phyloP scores from a whole-genome alignment of 64 coral and sea anemone species.

The Pocillopora verrucosa region DNA sequence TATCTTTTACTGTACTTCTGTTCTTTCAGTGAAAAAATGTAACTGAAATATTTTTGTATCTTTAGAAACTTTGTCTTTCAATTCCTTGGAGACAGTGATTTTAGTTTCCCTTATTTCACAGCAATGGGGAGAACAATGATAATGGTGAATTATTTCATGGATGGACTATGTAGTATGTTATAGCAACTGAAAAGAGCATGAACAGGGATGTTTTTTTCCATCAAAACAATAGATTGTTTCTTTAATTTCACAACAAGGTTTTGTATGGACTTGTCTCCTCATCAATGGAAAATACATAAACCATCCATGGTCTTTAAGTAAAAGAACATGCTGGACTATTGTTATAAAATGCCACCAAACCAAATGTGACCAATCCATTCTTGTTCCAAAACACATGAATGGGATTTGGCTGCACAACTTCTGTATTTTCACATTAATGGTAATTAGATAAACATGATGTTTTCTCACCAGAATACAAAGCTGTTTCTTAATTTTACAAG shows the following conservation, averaged over 20 bases:
- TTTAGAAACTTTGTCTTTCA: slow-evolving; percentile 4
- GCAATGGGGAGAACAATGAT: slow-evolving; percentile 7
- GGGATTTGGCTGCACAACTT: slow-evolving; percentile 7
- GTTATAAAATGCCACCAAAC: slow-evolving; percentile 11
- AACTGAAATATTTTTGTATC: background rate
- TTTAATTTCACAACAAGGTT: slow-evolving; percentile 8
- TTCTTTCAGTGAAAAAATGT: slow-evolving; percentile 2
- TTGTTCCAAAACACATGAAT: slow-evolving; percentile 15
- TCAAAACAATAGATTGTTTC: slow-evolving; percentile 12
- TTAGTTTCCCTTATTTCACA: slow-evolving; percentile 7
- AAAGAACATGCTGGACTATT: background rate
- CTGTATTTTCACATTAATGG: slow-evolving; percentile 3
- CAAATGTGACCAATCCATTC: slow-evolving; percentile 19
- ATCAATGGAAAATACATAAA: slow-evolving; percentile 21
- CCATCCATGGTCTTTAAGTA: slow-evolving; percentile 19
- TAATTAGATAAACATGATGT: slow-evolving; percentile 11
- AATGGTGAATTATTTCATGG: slow-evolving; percentile 14
- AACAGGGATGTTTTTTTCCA: slow-evolving; percentile 11
- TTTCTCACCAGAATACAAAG: slow-evolving; percentile 1
- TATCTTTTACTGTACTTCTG: background rate
- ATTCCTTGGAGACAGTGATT: slow-evolving; percentile 20
- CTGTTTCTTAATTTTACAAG: slow-evolving; percentile 8
- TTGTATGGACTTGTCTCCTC: background rate
- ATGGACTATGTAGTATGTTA: background rate
- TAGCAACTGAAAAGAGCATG: slow-evolving; percentile 18